Percentiles rank a stretch among this genome's conserved stretches.
Conservation (phyloP, 2,797 vertebrate species). For the Squalus acanthias region DNA sequence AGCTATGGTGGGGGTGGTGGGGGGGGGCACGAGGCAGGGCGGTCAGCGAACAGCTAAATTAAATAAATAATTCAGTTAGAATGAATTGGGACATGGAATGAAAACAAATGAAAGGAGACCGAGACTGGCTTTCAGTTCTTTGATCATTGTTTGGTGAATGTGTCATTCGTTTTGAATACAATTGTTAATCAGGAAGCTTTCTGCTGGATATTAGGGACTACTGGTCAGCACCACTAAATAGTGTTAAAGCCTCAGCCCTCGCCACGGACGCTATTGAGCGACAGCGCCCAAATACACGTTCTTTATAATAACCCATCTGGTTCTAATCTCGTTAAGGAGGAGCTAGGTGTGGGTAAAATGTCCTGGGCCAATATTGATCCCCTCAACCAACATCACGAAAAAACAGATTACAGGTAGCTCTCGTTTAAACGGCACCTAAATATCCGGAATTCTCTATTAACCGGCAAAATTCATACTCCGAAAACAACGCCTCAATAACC, state of each 20-base stretch:
- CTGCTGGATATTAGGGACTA: neutral
- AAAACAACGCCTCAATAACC: no score
- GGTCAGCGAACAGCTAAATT: neutral
- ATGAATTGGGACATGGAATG: neutral
- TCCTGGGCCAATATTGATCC: neutral
- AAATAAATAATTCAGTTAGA: neutral
- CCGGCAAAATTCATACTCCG: no score
- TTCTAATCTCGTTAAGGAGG: neutral
- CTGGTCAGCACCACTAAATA: neutral
- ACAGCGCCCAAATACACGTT: neutral
- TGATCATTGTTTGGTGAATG: neutral
- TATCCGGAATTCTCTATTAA: no score
- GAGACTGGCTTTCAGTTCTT: neutral
- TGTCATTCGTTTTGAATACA: neutral
- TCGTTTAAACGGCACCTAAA: no score
- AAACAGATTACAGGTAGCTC: neutral
- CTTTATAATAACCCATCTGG: neutral
- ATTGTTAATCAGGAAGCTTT: neutral
- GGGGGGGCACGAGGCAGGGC: no score
- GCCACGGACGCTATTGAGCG: neutral
- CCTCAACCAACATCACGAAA: neutral
- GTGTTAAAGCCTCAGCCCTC: no score
- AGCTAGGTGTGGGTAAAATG: neutral
- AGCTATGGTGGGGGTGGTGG: no score
- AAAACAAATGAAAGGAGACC: neutral